Percentiles rank a stretch among this genome's conserved stretches.
Conservation (phyloP, 2,113 vertebrate species). For the cat (Felis catus) region F.catus_Fca126_mat1.0 CM031412.1:170782001-170782500, state of each 20-base stretch:
- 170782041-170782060: not conserved
- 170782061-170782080: not conserved
- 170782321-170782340: not conserved
- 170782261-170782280: not conserved
- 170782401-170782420: not conserved
- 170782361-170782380: no score
- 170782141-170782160: not conserved
- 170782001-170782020: not conserved
- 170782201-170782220: not conserved
- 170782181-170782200: not conserved
- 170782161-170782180: not conserved
- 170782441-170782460: not conserved
- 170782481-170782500: not conserved
- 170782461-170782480: not conserved
- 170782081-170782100: not conserved
- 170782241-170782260: not conserved
- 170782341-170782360: not conserved
- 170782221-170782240: not conserved
- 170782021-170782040: not conserved
- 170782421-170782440: not conserved
- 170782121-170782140: not conserved
- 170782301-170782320: not conserved
- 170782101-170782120: not conserved
- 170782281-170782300: not conserved
- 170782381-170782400: not conserved